Evolutionary conservation across 1,140 invertebrate species (phyloP).

Genomic region (Lepidurus couesii): DNA sequence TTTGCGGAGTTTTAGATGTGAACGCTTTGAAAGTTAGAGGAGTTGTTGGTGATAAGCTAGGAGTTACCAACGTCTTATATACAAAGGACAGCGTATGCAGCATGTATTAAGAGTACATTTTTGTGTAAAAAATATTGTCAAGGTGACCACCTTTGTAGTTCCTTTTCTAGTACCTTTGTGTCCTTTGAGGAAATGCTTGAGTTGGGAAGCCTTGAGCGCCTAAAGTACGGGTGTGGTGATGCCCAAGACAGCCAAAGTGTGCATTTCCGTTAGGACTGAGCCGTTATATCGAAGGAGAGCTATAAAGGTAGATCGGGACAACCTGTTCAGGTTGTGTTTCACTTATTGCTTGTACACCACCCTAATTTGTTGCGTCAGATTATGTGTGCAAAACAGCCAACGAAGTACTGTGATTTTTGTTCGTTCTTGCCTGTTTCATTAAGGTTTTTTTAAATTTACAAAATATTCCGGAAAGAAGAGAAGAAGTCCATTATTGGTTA

Average conservation of each 20-base stretch:
- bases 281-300: too few relatives aligned
- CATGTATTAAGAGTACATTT: background rate
- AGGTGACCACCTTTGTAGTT: background rate
- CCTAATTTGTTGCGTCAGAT: too few relatives aligned
- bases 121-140: background rate
- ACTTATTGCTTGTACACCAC: too few relatives aligned
- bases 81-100: background rate
- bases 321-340: too few relatives aligned
- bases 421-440: too few relatives aligned
- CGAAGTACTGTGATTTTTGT: too few relatives aligned
- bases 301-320: too few relatives aligned
- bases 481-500: too few relatives aligned
- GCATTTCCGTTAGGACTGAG: too few relatives aligned
- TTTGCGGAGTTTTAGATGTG: slow-evolving; percentile 1
- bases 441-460: too few relatives aligned
- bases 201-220: background rate
- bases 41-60: background rate
- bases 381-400: too few relatives aligned
- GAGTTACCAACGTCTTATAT: background rate
- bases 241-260: background rate
- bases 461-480: too few relatives aligned
- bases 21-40: background rate
- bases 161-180: background rate
- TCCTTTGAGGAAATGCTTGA: background rate
- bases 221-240: background rate